Evolutionary conservation across 1,140 invertebrate species (phyloP), one percentile per base, ranked within the genome.

Genomic region (Steinernema feltiae): DNA sequence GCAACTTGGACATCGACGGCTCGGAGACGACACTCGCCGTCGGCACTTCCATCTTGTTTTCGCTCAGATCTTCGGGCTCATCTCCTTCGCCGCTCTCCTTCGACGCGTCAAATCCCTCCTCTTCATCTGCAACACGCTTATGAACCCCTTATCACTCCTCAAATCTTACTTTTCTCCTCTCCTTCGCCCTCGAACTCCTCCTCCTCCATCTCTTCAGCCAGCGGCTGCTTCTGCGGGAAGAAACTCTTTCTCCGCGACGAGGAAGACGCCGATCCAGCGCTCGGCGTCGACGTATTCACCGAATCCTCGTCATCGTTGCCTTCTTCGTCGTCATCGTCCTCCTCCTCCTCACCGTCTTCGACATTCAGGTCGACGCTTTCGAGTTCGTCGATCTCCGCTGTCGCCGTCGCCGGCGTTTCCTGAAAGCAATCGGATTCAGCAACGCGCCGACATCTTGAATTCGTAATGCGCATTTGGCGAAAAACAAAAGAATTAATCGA

Each of bases 181-280:
- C n/a, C 41, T 46, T 46, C 53, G 53, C 24, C 53, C 3, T 63
- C 53, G 53, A 63, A 15, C 3, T 63, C 53, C n/a, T 48, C 76
- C 53, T 77, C 53, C 72, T 77, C 35, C 35, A 41, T 41, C n/a
- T 48, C 76, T 30, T 31, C 48, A 35, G 41, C 7, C 76, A 53
- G 72, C 27, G 72, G 76, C 63, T 70, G 72, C 1, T 41, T 63
- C 21, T 72, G 53, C 53, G 53, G 53, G 53, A 27, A 63, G 53
- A 12, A 12, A 21, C 53, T 63, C 30, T 77, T 77, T 35, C 76
- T 35, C 41, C 74, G 73, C 30, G 72, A 74, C 1, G 72, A 48
- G n/a, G 71, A 74, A 1, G 63, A n/a, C n/a, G n/a, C n/a, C n/a
- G n/a, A 71, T 12, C 30, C 46, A 15, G 46, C 29, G 30, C 46